phyloP scores from a whole-genome alignment of 2,888 invertebrate genomes.

The Harpalus rufipes region DNA sequence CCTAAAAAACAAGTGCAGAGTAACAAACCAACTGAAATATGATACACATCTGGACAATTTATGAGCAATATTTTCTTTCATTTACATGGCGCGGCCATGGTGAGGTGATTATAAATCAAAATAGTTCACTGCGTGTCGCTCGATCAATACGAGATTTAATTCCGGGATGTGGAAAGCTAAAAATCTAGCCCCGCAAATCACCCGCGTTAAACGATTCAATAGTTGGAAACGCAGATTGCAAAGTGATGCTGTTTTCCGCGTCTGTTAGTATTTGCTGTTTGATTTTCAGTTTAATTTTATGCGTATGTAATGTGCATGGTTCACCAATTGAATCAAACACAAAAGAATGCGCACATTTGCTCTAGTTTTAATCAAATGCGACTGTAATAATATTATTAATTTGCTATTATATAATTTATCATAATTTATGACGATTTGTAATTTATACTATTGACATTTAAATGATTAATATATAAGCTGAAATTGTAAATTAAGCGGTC shows the following conservation, averaged over 20 bases:
- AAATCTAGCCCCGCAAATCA: conserved; percentile 32
- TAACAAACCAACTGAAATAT: conserved; percentile 39
- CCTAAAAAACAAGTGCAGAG: conserved; percentile 10
- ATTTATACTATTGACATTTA: too few species aligned
- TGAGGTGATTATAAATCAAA: conserved; percentile 41
- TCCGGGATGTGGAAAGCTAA: not conserved
- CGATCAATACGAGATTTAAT: conserved; percentile 37
- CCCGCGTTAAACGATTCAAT: conserved; percentile 11
- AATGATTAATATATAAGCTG: too few species aligned
- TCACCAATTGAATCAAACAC: not conserved
- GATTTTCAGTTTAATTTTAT: conserved; percentile 7
- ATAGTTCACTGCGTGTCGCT: conserved; percentile 12
- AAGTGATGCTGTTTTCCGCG: not conserved
- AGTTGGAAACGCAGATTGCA: not conserved
- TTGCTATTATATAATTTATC: not conserved
- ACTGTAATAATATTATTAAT: not conserved
- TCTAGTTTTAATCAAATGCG: not conserved
- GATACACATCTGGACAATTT: conserved; percentile 43
- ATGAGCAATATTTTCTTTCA: conserved; percentile 41
- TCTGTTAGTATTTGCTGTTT: not conserved
- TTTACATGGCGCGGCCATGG: conserved; percentile 21
- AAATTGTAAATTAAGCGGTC: too few species aligned
- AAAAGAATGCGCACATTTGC: not conserved
- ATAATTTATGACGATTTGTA: not conserved
- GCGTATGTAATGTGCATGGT: not conserved